Conservation (phyloP, 1,140 invertebrate species). For the Heterodera schachtii region DNA sequence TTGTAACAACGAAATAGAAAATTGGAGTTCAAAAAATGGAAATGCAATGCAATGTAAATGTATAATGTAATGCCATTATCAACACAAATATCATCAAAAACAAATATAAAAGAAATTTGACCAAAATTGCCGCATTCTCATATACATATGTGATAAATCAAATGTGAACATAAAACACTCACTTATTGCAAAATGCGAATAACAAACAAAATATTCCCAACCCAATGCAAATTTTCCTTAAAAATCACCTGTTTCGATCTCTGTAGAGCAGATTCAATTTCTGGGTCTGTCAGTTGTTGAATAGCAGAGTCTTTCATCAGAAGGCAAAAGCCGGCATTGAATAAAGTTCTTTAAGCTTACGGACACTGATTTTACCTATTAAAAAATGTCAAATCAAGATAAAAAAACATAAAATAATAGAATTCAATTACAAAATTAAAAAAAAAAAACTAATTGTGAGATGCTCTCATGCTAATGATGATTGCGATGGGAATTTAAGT, state of each 20-base stretch:
- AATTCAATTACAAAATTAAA: too few species aligned
- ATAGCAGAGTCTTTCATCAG: constrained; percentile 35
- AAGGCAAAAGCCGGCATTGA: constrained; percentile 42
- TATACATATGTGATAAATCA: constrained; percentile 12
- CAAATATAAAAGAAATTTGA: constrained; percentile 2
- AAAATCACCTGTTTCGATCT: constrained; percentile 54
- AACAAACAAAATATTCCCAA: constrained; percentile 29
- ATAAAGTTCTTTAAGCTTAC: constrained; percentile 32
- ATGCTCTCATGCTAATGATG: too few species aligned
- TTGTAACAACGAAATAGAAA: constrained; percentile 14
- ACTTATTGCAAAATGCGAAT: neutral
- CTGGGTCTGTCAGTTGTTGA: constrained; percentile 29
- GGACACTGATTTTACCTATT: neutral
- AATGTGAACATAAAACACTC: constrained; percentile 22
- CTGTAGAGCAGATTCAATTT: constrained; percentile 51
- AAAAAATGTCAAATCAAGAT: neutral
- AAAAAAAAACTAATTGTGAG: too few species aligned
- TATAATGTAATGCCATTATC: neutral
- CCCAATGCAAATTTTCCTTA: constrained; percentile 6
- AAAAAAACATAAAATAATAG: too few species aligned
- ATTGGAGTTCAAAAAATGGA: constrained; percentile 27
- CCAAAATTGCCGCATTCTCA: constrained; percentile 3
- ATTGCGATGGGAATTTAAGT: too few species aligned
- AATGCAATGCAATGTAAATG: constrained; percentile 28
- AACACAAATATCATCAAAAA: constrained; percentile 12